A percentile compares a stretch with the other conserved stretches of the same genome.
phyloP scores from a whole-genome alignment of 2,113 vertebrate species.

The Phaetusa simplex region DNA sequence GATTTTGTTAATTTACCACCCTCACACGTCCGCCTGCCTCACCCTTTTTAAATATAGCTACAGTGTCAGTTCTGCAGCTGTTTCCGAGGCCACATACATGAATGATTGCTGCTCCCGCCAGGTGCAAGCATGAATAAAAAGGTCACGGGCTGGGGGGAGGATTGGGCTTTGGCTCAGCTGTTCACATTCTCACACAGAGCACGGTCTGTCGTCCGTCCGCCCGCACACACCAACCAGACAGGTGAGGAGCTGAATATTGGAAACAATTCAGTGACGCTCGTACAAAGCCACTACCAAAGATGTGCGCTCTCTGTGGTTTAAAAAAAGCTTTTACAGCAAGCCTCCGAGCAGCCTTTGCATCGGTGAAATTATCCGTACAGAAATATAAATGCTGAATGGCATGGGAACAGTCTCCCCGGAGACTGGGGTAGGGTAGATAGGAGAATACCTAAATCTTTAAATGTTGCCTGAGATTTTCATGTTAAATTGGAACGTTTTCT shows the following conservation, averaged over 20 bases:
- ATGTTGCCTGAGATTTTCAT: not conserved
- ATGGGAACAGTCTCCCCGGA: constrained; percentile 32
- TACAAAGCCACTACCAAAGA: not conserved
- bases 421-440: not conserved
- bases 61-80: constrained; percentile 34
- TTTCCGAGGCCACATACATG: not conserved
- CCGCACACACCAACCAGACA: not conserved
- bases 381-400: not conserved
- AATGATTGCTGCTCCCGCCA: constrained; percentile 28
- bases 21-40: not conserved
- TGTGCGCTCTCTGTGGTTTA: not conserved
- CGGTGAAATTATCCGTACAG: not conserved
- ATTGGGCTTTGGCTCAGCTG: constrained; percentile 55
- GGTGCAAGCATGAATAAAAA: constrained; percentile 35
- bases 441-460: not conserved
- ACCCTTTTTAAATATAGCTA: constrained; percentile 36
- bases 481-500: not conserved
- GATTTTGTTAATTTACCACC: not conserved
- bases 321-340: not conserved
- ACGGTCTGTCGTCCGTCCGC: not conserved
- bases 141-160: not conserved
- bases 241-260: not conserved
- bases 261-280: not conserved
- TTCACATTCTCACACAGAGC: constrained; percentile 37
- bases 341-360: not conserved